Evolutionary conservation across 2,888 invertebrate species (phyloP), one percentile per base, ranked within the genome.

Genomic region (Polymixis lichenea): DNA sequence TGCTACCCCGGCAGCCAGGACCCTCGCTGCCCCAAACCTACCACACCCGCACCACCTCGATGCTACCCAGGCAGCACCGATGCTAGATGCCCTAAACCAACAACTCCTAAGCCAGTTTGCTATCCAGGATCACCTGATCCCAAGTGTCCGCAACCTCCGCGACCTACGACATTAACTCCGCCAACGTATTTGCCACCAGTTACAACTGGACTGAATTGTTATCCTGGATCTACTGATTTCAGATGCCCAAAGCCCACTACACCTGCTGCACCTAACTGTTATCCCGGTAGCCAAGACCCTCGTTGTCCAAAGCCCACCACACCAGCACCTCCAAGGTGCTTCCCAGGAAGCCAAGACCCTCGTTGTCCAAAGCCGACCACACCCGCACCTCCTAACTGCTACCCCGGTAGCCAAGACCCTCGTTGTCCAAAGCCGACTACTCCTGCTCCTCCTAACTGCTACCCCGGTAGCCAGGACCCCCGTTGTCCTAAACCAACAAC

Each of bases 121-220:
- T 82, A 75, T 8, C 82, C 82, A 1, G 82, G 82, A 0, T 91
- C 93, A 5, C 84, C 89, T 3, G 89, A 95, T 86, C 93, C 93
- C 0, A 88, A 89, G 4, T 95, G 95, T 64, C 94, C 94, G 9
- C 91, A 90, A 86, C 89, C 91, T 53, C 73, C 92, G 8, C 82
- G 86, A 28, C 90, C 91, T 0, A 88, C 91, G 0, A 91, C 91
- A 38, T 75, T 89, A n/a, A 88, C 85, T 28, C 90, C 90, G 8
- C 90, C 89, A 0, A 91, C 89, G 4, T 88, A 91, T 61, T 80
- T 89, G 60, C 88, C 93, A 15, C 82, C 82, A 7, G 61, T n/a
- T 11, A 53, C 80, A 7, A 43, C 51, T 0, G 3, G 15, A n/a
- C 51, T 43, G 1, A 32, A 43, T 19, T 77, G 77, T n/a, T 78